phyloP scores from a whole-genome alignment of 1,140 invertebrate species.

The Heliconius nattereri region DNA sequence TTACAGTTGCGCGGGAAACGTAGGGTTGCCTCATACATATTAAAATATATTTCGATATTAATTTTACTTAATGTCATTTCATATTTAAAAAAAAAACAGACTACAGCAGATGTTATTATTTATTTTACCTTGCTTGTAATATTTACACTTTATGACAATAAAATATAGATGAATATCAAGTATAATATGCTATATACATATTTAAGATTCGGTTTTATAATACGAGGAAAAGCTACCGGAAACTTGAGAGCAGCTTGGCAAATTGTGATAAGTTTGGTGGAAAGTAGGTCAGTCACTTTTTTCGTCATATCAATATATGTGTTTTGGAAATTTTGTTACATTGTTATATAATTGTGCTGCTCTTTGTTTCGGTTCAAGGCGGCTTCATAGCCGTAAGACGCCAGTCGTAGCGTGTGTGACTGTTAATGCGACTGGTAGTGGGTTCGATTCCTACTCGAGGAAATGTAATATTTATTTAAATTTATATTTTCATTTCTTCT shows the following conservation, averaged over 20 bases:
- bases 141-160: too few species aligned
- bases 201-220: background rate
- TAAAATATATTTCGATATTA: background rate
- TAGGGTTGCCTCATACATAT: slow-evolving; percentile 25
- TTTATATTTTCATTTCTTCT: too few species aligned
- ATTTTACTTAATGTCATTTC: background rate
- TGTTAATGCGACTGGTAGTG: too few species aligned
- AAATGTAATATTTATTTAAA: too few species aligned
- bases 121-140: too few species aligned
- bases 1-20: slow-evolving; percentile 27
- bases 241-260: background rate
- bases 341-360: background rate
- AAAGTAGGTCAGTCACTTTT: background rate
- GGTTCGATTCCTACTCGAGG: too few species aligned
- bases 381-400: too few species aligned
- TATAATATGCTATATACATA: background rate
- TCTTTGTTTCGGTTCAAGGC: background rate
- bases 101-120: too few species aligned
- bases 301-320: background rate
- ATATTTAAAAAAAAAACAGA: too few species aligned
- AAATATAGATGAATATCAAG: too few species aligned
- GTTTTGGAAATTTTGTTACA: background rate
- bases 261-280: background rate
- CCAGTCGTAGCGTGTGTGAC: too few species aligned
- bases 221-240: background rate